Conservation (phyloP, 2,888 invertebrate species). For the Parelbella ahira region DNA sequence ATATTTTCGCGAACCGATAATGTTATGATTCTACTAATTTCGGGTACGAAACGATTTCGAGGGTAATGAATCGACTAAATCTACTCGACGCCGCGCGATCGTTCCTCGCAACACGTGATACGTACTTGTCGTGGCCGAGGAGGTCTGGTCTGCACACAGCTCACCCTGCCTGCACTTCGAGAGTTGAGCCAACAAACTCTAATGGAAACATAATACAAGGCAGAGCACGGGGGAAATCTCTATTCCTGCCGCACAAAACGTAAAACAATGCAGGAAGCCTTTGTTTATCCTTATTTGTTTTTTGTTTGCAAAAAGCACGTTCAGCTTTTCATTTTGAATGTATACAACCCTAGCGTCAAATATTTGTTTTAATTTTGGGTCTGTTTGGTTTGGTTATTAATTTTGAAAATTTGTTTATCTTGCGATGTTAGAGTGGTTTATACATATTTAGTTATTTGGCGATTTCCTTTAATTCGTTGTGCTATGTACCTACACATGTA, state of each 20-base stretch:
- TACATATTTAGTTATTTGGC: too few species aligned
- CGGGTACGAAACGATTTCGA: slow-evolving; percentile 33
- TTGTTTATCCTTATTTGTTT: slow-evolving; percentile 56
- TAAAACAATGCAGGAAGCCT: slow-evolving; percentile 55
- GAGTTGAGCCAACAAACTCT: slow-evolving; percentile 65
- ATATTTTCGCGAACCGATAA: too few species aligned
- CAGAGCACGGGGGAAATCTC: slow-evolving; percentile 47
- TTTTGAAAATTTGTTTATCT: slow-evolving; percentile 3
- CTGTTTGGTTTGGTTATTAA: slow-evolving; percentile 6
- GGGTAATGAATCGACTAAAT: slow-evolving; percentile 65
- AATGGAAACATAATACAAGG: slow-evolving; percentile 66
- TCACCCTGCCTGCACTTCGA: slow-evolving; percentile 42
- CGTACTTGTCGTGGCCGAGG: slow-evolving; percentile 38
- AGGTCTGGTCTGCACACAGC: too few species aligned
- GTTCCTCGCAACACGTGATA: slow-evolving; percentile 58
- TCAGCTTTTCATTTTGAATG: slow-evolving; percentile 39
- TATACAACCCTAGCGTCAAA: slow-evolving; percentile 15
- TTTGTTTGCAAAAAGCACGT: slow-evolving; percentile 43
- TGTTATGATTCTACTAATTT: slow-evolving; percentile 33
- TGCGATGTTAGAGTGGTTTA: background rate
- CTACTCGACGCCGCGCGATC: slow-evolving; percentile 44
- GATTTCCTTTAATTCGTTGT: too few species aligned
- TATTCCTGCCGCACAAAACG: slow-evolving; percentile 55
- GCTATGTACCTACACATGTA: too few species aligned
- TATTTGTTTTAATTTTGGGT: slow-evolving; percentile 9